These are phyloP conservation scores for Lathamus discolor DNA, from an alignment of 2,113 vertebrate species.

Conservation along the genomic window DNA sequence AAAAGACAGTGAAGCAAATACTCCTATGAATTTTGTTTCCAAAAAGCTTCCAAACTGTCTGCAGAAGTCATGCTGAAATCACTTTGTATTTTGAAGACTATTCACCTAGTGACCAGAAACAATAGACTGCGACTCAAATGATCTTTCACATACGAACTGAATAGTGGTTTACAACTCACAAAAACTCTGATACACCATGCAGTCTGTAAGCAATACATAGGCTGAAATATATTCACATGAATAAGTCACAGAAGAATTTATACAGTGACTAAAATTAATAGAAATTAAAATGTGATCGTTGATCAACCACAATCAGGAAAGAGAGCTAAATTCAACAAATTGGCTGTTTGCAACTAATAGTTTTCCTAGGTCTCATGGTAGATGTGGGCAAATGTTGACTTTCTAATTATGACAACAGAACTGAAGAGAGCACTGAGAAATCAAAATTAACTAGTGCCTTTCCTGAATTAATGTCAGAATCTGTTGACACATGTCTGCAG, in stretches of 20 bases:
- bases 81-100: not conserved
- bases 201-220: not conserved
- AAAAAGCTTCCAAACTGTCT: not conserved
- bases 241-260: constrained; percentile 33
- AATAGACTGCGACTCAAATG: not conserved
- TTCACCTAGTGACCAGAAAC: not conserved
- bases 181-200: not conserved
- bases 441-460: constrained; percentile 51
- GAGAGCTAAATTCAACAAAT: constrained; percentile 59
- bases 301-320: constrained; percentile 50
- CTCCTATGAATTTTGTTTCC: constrained; percentile 1
- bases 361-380: constrained; percentile 60
- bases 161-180: not conserved
- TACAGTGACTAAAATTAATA: constrained; percentile 19
- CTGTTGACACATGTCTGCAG: not conserved
- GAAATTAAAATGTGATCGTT: constrained; percentile 38
- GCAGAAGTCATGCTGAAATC: constrained; percentile 1
- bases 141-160: not conserved
- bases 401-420: constrained; percentile 61
- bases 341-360: constrained; percentile 58
- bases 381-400: constrained; percentile 65
- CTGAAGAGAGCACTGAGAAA: constrained; percentile 12
- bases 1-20: constrained; percentile 10
- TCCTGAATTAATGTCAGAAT: constrained; percentile 34
- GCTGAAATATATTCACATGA: constrained; percentile 7